A percentile compares a stretch with the other conserved stretches of the same genome.
Conservation (phyloP, 2,113 vertebrate species). For the Actenoides lindsayi region DNA sequence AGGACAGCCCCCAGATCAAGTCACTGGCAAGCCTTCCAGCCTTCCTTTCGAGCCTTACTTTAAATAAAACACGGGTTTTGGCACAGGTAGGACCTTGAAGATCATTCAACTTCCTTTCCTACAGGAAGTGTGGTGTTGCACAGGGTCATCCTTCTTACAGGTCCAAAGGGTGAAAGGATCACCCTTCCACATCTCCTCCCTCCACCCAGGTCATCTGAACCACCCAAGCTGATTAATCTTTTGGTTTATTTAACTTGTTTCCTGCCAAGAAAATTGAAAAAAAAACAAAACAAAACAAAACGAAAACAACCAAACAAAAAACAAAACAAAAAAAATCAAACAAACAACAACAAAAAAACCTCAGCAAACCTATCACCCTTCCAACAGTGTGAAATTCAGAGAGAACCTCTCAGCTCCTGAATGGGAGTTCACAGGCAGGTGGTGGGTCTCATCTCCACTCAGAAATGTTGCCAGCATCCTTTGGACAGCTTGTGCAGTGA, state of each 20-base stretch:
- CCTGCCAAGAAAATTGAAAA: not conserved
- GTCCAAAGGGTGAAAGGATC: not conserved
- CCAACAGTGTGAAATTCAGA: not conserved
- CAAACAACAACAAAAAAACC: too few relatives aligned
- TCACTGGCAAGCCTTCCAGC: not conserved
- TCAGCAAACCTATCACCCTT: not conserved
- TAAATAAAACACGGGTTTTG: not conserved
- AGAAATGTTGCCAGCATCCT: not conserved
- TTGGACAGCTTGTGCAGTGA: not conserved
- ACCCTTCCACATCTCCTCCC: not conserved
- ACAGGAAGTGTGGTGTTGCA: not conserved
- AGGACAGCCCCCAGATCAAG: not conserved
- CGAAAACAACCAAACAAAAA: too few relatives aligned
- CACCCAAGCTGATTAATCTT: not conserved
- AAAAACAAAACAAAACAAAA: not conserved
- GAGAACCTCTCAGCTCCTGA: not conserved
- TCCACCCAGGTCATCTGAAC: not conserved
- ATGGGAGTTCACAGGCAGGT: not conserved
- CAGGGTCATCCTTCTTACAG: not conserved
- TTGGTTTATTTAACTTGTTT: not conserved
- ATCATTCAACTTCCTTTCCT: not conserved
- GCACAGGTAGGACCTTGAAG: not conserved
- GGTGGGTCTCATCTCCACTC: not conserved
- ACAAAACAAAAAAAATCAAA: too few relatives aligned
- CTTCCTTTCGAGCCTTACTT: not conserved